Conservation (phyloP, 2,797 vertebrate genomes). For the Petrocephalus schoutedeni region DNA sequence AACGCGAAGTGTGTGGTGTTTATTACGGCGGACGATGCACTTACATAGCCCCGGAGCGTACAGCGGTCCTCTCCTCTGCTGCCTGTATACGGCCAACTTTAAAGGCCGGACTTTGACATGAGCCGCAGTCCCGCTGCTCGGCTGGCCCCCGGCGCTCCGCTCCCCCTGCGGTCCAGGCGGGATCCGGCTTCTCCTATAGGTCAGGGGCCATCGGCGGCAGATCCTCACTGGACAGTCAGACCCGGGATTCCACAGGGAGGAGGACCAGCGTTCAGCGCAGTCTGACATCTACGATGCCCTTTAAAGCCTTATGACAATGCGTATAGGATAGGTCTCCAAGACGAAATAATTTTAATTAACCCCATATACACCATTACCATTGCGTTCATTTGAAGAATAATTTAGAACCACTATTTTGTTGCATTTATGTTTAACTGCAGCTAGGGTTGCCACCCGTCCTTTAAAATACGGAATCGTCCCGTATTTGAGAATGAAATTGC, state of each 20-base stretch:
- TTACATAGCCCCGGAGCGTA: constrained; percentile 59
- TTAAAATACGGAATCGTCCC: too few relatives aligned
- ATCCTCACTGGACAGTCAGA: neutral
- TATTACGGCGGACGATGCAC: constrained; percentile 32
- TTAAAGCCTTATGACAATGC: neutral
- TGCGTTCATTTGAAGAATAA: neutral
- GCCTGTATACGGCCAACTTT: constrained; percentile 54
- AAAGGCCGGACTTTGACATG: constrained; percentile 50
- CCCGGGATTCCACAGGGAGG: neutral
- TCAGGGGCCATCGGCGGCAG: constrained; percentile 26
- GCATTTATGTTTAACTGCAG: neutral
- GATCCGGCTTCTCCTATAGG: constrained; percentile 53
- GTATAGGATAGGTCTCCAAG: neutral
- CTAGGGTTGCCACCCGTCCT: too few relatives aligned
- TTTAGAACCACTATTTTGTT: neutral
- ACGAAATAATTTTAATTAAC: neutral
- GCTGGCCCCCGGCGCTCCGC: constrained; percentile 52
- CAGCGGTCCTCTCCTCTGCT: constrained; percentile 42
- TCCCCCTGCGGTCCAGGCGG: constrained; percentile 57
- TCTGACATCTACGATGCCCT: neutral
- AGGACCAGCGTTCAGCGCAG: too few relatives aligned
- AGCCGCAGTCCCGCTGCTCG: constrained; percentile 43
- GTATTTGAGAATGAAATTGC: too few relatives aligned
- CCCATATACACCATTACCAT: neutral
- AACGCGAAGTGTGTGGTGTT: neutral